Percentiles rank a stretch among this genome's conserved stretches.
These are phyloP conservation scores for Dyspetes luteomarginatus DNA, from an alignment of 2,888 invertebrate species.

Conservation along the genomic window DNA sequence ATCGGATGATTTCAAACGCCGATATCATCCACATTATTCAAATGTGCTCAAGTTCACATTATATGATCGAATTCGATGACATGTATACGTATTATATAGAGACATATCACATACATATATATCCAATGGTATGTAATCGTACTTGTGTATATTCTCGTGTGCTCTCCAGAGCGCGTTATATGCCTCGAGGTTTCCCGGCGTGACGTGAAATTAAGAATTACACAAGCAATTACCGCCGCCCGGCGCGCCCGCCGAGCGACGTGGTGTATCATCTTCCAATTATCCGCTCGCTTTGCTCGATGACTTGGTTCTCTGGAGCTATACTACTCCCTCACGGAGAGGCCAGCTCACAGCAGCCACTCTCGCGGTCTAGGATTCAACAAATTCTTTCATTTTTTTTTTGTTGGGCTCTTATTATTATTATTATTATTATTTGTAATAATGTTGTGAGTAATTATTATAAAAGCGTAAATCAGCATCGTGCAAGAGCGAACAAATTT, in stretches of 20 bases:
- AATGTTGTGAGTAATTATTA: slow-evolving; percentile 52
- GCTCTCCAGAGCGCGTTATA: slow-evolving; percentile 54
- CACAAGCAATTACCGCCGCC: slow-evolving; percentile 80
- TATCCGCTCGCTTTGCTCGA: slow-evolving; percentile 74
- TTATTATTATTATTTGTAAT: slow-evolving; percentile 8
- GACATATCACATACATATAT: neutral
- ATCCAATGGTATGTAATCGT: slow-evolving; percentile 32
- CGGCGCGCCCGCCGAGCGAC: slow-evolving; percentile 76
- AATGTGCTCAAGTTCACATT: neutral
- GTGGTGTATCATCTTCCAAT: slow-evolving; percentile 81
- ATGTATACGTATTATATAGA: neutral
- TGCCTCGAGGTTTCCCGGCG: slow-evolving; percentile 76
- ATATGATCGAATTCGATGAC: neutral
- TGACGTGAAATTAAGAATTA: slow-evolving; percentile 82
- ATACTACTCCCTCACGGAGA: slow-evolving; percentile 60
- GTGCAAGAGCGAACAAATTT: slow-evolving; percentile 32
- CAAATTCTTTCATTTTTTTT: slow-evolving; percentile 8
- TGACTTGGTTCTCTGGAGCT: slow-evolving; percentile 66
- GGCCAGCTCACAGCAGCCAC: slow-evolving; percentile 36
- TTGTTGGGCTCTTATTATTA: slow-evolving; percentile 7
- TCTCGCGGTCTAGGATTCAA: slow-evolving; percentile 44
- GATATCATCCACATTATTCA: neutral
- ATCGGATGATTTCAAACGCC: too few relatives aligned
- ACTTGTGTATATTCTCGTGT: slow-evolving; percentile 39
- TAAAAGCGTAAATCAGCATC: slow-evolving; percentile 21